Conservation (phyloP, 37 sponge, comb jelly and placozoan species). For the Diacarnus erythraeanus region DNA sequence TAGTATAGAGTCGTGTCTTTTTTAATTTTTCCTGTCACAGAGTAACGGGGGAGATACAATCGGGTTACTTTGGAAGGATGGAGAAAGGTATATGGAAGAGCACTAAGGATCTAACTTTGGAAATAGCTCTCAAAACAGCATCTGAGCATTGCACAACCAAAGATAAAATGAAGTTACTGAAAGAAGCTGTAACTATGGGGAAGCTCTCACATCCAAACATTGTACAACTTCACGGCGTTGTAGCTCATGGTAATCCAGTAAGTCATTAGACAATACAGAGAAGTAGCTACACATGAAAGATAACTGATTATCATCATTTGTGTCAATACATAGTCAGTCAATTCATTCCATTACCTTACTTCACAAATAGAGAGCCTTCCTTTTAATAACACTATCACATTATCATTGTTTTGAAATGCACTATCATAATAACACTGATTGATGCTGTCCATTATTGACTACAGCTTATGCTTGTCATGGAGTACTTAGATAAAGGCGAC, state of each 20-base stretch:
- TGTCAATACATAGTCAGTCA: no score
- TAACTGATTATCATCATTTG: no score
- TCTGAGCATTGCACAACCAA: background rate
- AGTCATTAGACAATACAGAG: no score
- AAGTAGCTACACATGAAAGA: no score
- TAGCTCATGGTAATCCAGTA: constrained; percentile 6
- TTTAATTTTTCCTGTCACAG: background rate
- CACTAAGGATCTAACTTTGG: no score
- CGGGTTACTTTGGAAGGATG: background rate
- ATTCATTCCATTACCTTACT: no score
- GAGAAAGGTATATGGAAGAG: constrained; percentile 2
- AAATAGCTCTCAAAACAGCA: background rate
- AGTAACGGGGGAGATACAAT: background rate
- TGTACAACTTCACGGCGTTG: constrained; percentile 11
- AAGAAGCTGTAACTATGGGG: constrained; percentile 9
- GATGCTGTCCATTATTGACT: no score
- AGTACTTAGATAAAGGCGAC: constrained; percentile 15
- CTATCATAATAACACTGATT: no score
- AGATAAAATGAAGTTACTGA: background rate
- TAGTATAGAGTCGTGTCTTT: no score
- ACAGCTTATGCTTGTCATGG: constrained; percentile 26
- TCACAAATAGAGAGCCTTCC: no score
- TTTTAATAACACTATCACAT: no score
- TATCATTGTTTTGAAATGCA: no score
- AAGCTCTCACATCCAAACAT: constrained; percentile 21